phyloP scores from a whole-genome alignment of 2,797 vertebrate species.

The Peromyscus nudipes region DNA sequence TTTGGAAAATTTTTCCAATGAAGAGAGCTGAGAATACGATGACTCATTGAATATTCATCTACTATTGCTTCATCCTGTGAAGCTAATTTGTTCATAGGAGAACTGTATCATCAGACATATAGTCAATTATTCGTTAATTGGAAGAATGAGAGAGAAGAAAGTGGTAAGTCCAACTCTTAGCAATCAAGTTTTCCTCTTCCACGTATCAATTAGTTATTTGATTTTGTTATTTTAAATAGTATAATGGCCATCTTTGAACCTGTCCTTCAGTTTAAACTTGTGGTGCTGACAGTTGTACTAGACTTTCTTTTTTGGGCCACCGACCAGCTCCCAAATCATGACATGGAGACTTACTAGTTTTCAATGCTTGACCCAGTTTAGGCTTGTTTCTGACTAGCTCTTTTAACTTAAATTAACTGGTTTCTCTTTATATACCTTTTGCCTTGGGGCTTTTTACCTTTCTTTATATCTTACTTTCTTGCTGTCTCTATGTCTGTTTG shows the following conservation, averaged over 20 bases:
- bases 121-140: background rate
- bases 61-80: background rate
- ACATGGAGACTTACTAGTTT: background rate
- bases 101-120: background rate
- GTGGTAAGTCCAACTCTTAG: background rate
- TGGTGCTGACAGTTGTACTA: background rate
- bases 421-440: background rate
- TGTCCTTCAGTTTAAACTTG: background rate
- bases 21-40: background rate
- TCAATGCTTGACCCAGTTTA: background rate
- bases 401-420: background rate
- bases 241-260: background rate
- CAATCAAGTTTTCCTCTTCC: background rate
- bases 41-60: background rate
- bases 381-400: background rate
- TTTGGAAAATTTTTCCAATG: background rate
- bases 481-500: background rate
- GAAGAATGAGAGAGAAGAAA: background rate
- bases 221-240: constrained; percentile 8
- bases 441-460: background rate
- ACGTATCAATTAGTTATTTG: background rate
- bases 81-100: background rate
- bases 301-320: background rate
- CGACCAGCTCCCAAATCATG: background rate
- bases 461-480: background rate